Evolutionary conservation across 2,888 invertebrate genomes (phyloP), one percentile per base, ranked within the genome.

Genomic region (Pachydiplax longipennis): DNA sequence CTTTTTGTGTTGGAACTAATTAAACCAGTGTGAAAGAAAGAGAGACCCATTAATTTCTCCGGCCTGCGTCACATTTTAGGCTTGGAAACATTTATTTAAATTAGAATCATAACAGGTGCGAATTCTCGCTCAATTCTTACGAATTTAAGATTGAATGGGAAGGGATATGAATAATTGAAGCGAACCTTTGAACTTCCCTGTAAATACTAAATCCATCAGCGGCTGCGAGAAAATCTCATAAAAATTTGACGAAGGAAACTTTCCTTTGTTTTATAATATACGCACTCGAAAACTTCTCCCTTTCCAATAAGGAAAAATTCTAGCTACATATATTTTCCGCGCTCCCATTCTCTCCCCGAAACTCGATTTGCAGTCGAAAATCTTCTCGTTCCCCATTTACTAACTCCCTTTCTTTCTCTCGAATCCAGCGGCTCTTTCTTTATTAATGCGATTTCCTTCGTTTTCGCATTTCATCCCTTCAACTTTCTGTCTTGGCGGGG

Each of bases 401-500:
- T 83, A 22, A 31, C 83, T 58, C 58, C 58, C 58, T 25, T 35
- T 40, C 81, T 22, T 37, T 65, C 61, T 37, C 61, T 61, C 31
- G 73, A 73, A 31, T 73, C 73, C 73, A 25, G 25, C 25, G 25
- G 25, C 6, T 73, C 73, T 73, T 73, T 73, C 73, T 73, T 31
- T 73, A 73, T 73, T 73, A 73, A 73, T 73, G 73, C 73, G 73
- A 73, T 73, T 73, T 73, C 73, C 73, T 73, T 73, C 73, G 73
- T 73, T 73, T 73, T 73, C 73, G 73, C 73, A 73, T 73, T 73
- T 73, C 73, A 31, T 73, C 73, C 73, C 73, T 73, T 73, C 73
- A 73, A 73, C 25, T 73, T 73, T 73, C 73, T 31, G 65, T 65
- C 65, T 65, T 65, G 73, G 25, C 2, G 73, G 73, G 31, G 73